phyloP scores from a whole-genome alignment of 2,888 invertebrate species.

The Habroteleia sp. region DNA sequence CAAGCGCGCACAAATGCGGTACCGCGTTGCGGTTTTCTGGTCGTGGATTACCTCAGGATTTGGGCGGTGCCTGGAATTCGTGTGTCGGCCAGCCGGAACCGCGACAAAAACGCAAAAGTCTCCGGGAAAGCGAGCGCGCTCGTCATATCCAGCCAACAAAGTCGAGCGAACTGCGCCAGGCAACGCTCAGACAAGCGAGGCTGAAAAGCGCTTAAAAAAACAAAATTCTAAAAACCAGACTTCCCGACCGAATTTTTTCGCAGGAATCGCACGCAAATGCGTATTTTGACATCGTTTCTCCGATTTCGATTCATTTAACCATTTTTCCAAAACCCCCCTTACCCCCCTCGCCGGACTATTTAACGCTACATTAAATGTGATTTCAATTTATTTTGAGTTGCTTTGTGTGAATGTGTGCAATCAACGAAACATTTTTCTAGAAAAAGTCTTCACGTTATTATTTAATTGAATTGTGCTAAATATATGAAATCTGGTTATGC shows the following conservation, averaged over 20 bases:
- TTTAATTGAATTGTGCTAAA: no score
- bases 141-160: constrained; percentile 62
- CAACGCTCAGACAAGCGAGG: constrained; percentile 47
- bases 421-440: no score
- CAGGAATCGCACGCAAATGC: constrained; percentile 33
- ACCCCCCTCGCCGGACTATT: constrained; percentile 4
- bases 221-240: constrained; percentile 43
- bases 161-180: constrained; percentile 59
- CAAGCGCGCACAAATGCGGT: constrained; percentile 24
- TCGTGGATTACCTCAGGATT: constrained; percentile 43
- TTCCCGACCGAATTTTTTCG: constrained; percentile 44
- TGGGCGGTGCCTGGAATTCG: constrained; percentile 34
- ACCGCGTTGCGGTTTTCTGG: constrained; percentile 29
- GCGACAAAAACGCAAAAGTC: constrained; percentile 44
- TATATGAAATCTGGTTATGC: no score
- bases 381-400: no score
- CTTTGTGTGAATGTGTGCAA: no score
- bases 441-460: no score
- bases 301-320: no score
- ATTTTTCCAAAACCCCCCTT: constrained; percentile 18
- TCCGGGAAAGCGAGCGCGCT: constrained; percentile 57
- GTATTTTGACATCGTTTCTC: no score
- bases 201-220: constrained; percentile 53
- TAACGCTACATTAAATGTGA: no score
- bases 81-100: constrained; percentile 26